A percentile compares a stretch with the other conserved stretches of the same genome.
phyloP scores from a whole-genome alignment of 2,888 invertebrate species.

The Lottia scabra region DNA sequence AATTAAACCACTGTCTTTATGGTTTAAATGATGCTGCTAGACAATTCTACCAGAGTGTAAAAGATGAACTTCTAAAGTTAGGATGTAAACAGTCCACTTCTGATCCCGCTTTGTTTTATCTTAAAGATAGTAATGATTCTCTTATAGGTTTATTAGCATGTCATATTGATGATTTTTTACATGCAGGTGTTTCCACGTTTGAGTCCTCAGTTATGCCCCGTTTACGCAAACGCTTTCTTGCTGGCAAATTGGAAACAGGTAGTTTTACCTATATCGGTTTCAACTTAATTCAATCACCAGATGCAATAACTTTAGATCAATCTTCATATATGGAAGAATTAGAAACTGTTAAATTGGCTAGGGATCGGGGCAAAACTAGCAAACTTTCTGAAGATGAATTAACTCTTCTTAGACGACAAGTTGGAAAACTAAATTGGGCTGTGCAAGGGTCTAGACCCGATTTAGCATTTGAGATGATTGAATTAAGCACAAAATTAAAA shows the following conservation, averaged over 20 bases:
- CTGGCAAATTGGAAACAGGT: not conserved
- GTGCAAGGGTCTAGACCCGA: not conserved
- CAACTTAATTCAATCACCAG: not conserved
- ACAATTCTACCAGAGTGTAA: slow-evolving; percentile 25
- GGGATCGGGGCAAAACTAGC: not conserved
- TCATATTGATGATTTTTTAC: not conserved
- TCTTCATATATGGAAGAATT: not conserved
- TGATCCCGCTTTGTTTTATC: not conserved
- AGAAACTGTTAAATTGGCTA: not conserved
- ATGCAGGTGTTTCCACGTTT: not conserved
- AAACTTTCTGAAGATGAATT: not conserved
- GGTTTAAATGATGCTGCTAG: slow-evolving; percentile 25
- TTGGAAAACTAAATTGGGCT: not conserved
- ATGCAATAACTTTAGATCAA: not conserved
- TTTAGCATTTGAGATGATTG: not conserved
- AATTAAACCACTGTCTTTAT: slow-evolving; percentile 26
- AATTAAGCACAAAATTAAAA: too few relatives aligned
- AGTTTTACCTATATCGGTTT: not conserved
- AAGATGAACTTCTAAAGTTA: not conserved
- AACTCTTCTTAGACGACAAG: not conserved
- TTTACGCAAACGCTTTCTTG: not conserved
- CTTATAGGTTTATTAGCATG: not conserved
- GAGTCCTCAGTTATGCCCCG: not conserved
- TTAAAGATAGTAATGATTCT: not conserved
- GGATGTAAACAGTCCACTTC: not conserved